These are phyloP conservation scores for Anarrhichthys ocellatus DNA, from an alignment of 2,113 vertebrate species.

Conservation along the genomic window DNA sequence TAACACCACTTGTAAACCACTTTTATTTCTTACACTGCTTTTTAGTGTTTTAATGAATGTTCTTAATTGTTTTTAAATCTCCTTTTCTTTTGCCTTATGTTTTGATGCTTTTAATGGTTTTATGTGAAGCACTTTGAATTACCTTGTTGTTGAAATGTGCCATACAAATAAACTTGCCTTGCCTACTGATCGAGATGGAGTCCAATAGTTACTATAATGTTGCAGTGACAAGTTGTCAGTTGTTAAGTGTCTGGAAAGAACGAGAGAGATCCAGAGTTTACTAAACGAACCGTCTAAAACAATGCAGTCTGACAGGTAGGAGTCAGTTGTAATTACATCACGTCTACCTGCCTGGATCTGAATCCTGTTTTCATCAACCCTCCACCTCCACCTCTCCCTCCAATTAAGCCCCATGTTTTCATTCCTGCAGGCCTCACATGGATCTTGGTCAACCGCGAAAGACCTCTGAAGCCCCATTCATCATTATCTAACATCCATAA, in stretches of 20 bases:
- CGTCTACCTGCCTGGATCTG: not conserved
- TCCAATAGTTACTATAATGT: not conserved
- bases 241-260: not conserved
- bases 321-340: not conserved
- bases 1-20: no score
- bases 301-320: not conserved
- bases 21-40: no score
- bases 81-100: no score
- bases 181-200: not conserved
- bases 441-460: not conserved
- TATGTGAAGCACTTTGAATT: no score
- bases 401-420: conserved; percentile 2
- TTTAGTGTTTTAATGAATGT: no score
- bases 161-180: no score
- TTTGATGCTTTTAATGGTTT: no score
- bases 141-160: no score
- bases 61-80: no score
- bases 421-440: not conserved
- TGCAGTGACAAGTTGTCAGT: not conserved
- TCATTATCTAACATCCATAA: not conserved
- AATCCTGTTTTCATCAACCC: not conserved
- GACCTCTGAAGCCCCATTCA: conserved; percentile 1
- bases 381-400: not conserved
- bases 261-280: not conserved
- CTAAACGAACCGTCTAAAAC: not conserved